Conservation (phyloP, 2,888 invertebrate genomes). For the Tortrix viridana region DNA sequence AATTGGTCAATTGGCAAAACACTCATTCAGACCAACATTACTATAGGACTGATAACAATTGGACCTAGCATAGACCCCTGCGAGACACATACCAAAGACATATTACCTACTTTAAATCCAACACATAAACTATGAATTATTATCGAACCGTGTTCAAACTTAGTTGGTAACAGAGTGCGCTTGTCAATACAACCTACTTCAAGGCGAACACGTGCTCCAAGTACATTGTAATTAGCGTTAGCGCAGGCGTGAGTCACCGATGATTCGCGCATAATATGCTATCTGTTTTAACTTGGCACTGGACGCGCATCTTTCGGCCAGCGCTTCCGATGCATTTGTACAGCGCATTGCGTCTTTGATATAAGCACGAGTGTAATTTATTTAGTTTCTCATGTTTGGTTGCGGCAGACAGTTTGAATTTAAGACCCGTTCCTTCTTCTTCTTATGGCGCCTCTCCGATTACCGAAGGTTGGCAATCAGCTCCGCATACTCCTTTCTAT, state of each 20-base stretch:
- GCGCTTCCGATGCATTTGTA: conserved; percentile 14
- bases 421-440: too few species aligned
- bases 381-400: background rate
- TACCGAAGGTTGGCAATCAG: too few species aligned
- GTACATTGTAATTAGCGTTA: conserved; percentile 53
- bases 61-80: too few species aligned
- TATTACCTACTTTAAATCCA: background rate
- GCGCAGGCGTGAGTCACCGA: conserved; percentile 59
- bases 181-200: conserved; percentile 59
- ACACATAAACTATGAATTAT: background rate
- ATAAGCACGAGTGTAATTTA: background rate
- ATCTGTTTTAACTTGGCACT: conserved; percentile 35
- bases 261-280: conserved; percentile 35
- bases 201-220: conserved; percentile 62
- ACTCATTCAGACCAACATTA: too few species aligned
- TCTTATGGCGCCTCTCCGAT: too few species aligned
- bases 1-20: too few species aligned
- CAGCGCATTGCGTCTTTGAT: conserved; percentile 13
- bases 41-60: too few species aligned
- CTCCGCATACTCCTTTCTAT: too few species aligned
- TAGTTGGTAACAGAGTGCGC: conserved; percentile 52
- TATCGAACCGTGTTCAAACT: conserved; percentile 15
- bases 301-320: conserved; percentile 10
- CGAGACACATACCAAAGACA: too few species aligned
- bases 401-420: too few species aligned